Conservation (phyloP, 2,888 invertebrate species). For the Harmothoe impar region DNA sequence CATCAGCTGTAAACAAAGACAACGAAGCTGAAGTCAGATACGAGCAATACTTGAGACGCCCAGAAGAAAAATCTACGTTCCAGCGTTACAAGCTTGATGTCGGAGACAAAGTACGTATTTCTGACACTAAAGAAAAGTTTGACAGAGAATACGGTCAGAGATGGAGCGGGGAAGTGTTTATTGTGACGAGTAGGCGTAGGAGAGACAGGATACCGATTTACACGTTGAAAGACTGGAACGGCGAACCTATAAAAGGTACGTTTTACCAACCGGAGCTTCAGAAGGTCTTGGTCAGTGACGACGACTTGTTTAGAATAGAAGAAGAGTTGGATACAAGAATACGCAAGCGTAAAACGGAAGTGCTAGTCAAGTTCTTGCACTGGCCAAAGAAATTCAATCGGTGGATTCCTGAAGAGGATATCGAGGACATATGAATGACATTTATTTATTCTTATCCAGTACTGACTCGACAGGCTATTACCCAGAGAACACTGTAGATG, state of each 20-base stretch:
- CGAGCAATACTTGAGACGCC: background rate
- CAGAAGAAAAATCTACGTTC: background rate
- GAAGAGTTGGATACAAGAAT: background rate
- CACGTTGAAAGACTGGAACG: constrained; percentile 8
- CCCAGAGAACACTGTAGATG: background rate
- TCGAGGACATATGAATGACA: background rate
- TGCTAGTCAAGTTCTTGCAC: background rate
- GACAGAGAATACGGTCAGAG: constrained; percentile 36
- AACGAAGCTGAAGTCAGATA: constrained; percentile 38
- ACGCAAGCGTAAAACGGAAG: background rate
- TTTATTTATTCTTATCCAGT: constrained; percentile 18
- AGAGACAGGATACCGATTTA: constrained; percentile 9
- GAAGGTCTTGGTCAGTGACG: background rate
- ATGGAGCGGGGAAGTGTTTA: constrained; percentile 10
- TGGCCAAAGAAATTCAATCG: constrained; percentile 48
- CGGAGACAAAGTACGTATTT: constrained; percentile 34
- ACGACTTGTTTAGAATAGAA: constrained; percentile 27
- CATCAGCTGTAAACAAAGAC: background rate
- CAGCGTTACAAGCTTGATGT: background rate
- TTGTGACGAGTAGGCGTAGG: background rate
- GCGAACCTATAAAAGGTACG: constrained; percentile 53
- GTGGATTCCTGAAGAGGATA: background rate
- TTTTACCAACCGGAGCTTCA: constrained; percentile 57
- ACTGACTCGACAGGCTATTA: background rate
- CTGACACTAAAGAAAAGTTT: background rate